phyloP scores from a whole-genome alignment of 2,797 vertebrate species.

The Eulemur coronatus region DNA sequence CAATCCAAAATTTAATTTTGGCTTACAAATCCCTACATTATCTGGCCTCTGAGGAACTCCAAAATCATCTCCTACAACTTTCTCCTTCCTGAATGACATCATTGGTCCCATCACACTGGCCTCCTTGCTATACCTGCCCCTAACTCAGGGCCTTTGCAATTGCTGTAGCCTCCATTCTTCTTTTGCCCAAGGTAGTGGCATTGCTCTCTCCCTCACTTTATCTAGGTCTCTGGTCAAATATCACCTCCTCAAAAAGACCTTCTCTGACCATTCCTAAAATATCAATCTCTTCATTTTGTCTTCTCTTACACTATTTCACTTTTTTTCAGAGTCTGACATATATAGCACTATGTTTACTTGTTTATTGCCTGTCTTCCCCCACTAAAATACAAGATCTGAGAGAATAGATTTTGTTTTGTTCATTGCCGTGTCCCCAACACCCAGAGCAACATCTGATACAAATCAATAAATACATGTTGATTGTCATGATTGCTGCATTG shows the following conservation, averaged over 20 bases:
- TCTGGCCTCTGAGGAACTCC: neutral
- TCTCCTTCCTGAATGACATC: neutral
- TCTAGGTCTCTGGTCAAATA: neutral
- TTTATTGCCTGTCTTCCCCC: neutral
- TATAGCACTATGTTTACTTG: neutral
- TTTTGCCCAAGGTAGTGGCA: neutral
- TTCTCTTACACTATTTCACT: neutral
- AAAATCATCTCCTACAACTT: neutral
- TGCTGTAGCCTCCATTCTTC: neutral
- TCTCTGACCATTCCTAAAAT: neutral
- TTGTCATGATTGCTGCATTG: neutral
- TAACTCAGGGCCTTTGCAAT: neutral
- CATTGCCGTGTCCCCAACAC: neutral
- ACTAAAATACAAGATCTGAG: neutral
- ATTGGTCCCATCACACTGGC: neutral
- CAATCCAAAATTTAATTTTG: neutral
- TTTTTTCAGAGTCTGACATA: neutral
- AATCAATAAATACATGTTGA: neutral
- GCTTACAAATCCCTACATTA: neutral
- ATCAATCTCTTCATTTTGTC: neutral
- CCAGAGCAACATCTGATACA: neutral
- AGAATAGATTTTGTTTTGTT: neutral
- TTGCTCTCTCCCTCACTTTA: neutral
- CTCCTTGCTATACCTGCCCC: neutral
- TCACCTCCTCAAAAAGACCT: neutral